Percentiles rank a stretch among this genome's conserved stretches.
Evolutionary conservation across 2,113 vertebrate genomes (phyloP).

Genomic region (Psittacula cyanocephala): DNA sequence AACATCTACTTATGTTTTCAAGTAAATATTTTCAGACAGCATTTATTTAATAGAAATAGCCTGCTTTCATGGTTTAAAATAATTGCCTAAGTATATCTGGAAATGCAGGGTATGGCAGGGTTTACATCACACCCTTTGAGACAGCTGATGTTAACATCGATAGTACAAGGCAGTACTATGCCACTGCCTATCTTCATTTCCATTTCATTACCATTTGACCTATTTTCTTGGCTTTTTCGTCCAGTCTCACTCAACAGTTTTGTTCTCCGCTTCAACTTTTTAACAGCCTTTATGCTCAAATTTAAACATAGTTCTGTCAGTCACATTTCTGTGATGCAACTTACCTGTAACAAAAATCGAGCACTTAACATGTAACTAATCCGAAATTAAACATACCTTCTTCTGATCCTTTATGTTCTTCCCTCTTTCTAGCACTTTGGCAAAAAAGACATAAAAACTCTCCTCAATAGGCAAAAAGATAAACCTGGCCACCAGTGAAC

Average conservation of each 20-base stretch:
- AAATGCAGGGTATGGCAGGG: background rate
- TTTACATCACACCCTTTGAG: background rate
- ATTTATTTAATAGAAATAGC: background rate
- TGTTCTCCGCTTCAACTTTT: background rate
- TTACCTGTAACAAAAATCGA: background rate
- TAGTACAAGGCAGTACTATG: background rate
- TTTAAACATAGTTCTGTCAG: background rate
- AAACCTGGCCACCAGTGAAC: constrained; percentile 94
- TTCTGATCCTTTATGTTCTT: constrained; percentile 81
- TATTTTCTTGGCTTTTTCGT: background rate
- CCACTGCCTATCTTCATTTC: background rate
- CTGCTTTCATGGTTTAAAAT: background rate
- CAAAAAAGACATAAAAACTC: constrained; percentile 97
- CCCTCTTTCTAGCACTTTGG: constrained; percentile 89
- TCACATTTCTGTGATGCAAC: background rate
- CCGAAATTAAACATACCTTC: constrained; percentile 74
- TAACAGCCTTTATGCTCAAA: background rate
- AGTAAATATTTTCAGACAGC: background rate
- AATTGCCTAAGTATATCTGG: background rate
- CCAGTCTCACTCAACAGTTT: background rate
- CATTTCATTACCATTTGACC: background rate
- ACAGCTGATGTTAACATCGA: background rate
- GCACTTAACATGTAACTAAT: background rate
- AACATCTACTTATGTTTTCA: background rate
- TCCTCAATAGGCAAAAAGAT: constrained; percentile 95